Base-by-base conservation (phyloP, 2,113 vertebrate genomes). In the Chroicocephalus ridibundus region DNA sequence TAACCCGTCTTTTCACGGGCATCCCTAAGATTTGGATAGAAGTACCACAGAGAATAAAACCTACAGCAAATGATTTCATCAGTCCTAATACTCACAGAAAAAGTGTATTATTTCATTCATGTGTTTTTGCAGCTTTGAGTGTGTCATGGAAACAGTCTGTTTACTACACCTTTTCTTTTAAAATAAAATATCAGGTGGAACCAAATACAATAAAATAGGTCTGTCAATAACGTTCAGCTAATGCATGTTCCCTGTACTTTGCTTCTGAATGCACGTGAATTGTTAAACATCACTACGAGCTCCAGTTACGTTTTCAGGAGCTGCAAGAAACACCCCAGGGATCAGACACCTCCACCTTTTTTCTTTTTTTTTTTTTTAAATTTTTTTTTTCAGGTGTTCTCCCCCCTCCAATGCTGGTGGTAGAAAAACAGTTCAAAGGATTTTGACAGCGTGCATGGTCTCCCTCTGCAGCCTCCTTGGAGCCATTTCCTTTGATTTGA, bases 391-490 rank as follows among this genome's bases (percentile, higher is more conserved):
- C 4, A 99, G 98, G 40, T 97, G 94, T 55, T 96, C 95, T 86
- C 51, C 95, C 10, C 82, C 19, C 20, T 96, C 92, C 62, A 88
- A 24, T 32, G 83, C 88, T 34, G 96, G 97, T 26, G 90, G 98
- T 51, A 98, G 89, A 74, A 98, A 96, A 42, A 97, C 98, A 3
- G 97, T 99, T 54, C 97, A 94, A 13, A 98, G 98, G 55, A 98
- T 99, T 88, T 85, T 98, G 94, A 90, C 91, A 0, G 98, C 98
- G 7, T 99, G 99, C 79, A 3, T 96, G 7, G 75, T 99, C 29
- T 99, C 99, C 29, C 93, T 98, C 71, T 93, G 98, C 84, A 98
- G 98, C 72, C 96, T 99, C 75, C 97, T 99, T 0, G 98, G 97
- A 16, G 98, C 98, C 1, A 95, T 99, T 12, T 98, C 97, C 65